Conservation (phyloP, 2,888 invertebrate genomes). For the Pilophorus perplexus region DNA sequence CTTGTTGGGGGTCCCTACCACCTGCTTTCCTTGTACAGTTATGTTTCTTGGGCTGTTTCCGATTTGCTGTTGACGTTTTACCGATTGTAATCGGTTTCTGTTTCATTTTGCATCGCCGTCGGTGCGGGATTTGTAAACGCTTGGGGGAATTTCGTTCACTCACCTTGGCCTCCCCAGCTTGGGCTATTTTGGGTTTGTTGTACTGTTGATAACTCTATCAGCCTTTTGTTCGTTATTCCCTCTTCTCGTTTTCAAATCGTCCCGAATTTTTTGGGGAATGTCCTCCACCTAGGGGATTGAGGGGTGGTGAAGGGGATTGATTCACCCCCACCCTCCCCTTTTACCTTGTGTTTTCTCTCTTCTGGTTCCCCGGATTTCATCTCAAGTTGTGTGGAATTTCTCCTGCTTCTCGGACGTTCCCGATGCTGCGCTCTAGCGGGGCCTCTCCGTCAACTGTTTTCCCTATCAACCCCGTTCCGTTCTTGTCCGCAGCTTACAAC, state of each 20-base stretch:
- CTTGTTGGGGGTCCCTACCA: conserved; percentile 38
- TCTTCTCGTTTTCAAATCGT: not conserved
- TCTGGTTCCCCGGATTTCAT: not conserved
- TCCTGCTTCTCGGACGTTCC: conserved; percentile 13
- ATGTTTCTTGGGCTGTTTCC: conserved; percentile 5
- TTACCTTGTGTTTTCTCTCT: no score
- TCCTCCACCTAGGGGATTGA: no score
- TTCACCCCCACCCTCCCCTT: no score
- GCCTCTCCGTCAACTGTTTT: not conserved
- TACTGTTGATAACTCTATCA: conserved; percentile 20
- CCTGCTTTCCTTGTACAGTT: conserved; percentile 39
- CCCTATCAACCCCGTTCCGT: conserved; percentile 12
- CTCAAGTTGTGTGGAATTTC: conserved; percentile 27
- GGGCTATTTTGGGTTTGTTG: conserved; percentile 26
- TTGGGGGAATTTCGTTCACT: no score
- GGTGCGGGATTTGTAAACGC: no score
- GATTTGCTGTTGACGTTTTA: no score
- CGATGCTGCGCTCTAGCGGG: conserved; percentile 34
- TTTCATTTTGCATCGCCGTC: no score
- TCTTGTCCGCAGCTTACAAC: not conserved
- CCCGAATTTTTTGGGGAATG: not conserved
- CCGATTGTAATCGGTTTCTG: no score
- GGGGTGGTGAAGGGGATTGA: no score
- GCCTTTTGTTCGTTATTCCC: not conserved
- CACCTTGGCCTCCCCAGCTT: conserved; percentile 29